Conservation (phyloP, 2,888 invertebrate genomes). For the Leptopilina drosophilae region DNA sequence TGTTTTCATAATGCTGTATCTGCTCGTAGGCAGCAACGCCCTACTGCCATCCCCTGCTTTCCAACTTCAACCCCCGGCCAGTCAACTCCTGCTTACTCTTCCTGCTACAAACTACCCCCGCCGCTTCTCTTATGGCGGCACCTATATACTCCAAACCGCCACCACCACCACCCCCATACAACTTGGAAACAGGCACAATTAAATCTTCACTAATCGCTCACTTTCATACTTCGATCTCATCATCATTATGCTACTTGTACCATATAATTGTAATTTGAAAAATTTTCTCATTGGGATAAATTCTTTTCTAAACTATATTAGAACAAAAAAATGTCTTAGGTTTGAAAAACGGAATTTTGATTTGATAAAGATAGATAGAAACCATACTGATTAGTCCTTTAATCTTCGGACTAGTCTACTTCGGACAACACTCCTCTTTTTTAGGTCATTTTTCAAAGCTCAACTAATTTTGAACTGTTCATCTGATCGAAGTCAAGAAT, state of each 20-base stretch:
- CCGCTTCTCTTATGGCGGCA: constrained; percentile 27
- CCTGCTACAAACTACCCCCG: constrained; percentile 54
- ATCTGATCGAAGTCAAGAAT: too few relatives aligned
- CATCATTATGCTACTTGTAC: background rate
- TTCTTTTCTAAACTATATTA: too few relatives aligned
- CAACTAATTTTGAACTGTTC: too few relatives aligned
- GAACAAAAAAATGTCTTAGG: too few relatives aligned
- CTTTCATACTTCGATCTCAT: constrained; percentile 57
- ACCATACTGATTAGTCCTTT: too few relatives aligned
- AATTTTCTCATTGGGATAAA: too few relatives aligned
- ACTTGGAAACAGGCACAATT: constrained; percentile 63
- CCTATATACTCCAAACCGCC: constrained; percentile 44
- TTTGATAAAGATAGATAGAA: too few relatives aligned
- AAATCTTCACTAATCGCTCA: constrained; percentile 68
- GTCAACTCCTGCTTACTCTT: constrained; percentile 55
- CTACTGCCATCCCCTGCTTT: constrained; percentile 64
- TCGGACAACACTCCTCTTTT: too few relatives aligned
- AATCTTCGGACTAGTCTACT: too few relatives aligned
- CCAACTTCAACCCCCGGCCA: constrained; percentile 45
- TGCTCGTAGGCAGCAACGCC: constrained; percentile 74
- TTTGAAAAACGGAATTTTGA: too few relatives aligned
- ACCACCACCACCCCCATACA: constrained; percentile 51
- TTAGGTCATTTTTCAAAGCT: too few relatives aligned
- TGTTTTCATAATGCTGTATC: constrained; percentile 78
- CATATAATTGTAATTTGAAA: too few relatives aligned